Evolutionary conservation across 2,113 vertebrate species (phyloP).

Genomic region (Melanerpes formicivorus): DNA sequence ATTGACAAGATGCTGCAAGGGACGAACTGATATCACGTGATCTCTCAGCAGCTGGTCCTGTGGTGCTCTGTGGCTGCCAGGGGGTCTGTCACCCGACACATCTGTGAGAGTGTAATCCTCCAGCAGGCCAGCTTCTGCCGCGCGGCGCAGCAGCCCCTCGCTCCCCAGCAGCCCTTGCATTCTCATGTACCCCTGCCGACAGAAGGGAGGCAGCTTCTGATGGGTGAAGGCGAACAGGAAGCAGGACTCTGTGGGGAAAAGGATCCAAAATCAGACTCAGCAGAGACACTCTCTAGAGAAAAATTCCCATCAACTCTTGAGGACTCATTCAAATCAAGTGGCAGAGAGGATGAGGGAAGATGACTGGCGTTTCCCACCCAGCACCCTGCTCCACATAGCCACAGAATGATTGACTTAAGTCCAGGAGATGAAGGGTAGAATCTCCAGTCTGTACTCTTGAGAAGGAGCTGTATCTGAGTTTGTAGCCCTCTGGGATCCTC

Average conservation of each 20-base stretch:
- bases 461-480: not conserved
- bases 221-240: slow-evolving; percentile 88
- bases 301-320: not conserved
- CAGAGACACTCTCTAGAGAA: not conserved
- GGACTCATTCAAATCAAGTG: not conserved
- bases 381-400: not conserved
- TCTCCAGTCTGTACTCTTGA: not conserved
- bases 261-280: not conserved
- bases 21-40: not conserved
- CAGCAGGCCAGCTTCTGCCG: slow-evolving; percentile 60
- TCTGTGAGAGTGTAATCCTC: not conserved
- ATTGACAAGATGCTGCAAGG: slow-evolving; percentile 64
- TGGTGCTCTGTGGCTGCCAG: not conserved
- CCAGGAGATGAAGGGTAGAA: not conserved
- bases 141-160: slow-evolving; percentile 55
- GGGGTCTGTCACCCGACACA: not conserved
- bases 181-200: slow-evolving; percentile 85
- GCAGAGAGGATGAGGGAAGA: not conserved
- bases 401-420: not conserved
- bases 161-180: slow-evolving; percentile 80
- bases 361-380: not conserved
- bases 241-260: slow-evolving; percentile 85
- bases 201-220: slow-evolving; percentile 87
- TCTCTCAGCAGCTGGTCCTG: slow-evolving; percentile 24
- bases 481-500: not conserved